Evolutionary conservation across 1,140 invertebrate genomes (phyloP).

Genomic region (Platyura marginata): DNA sequence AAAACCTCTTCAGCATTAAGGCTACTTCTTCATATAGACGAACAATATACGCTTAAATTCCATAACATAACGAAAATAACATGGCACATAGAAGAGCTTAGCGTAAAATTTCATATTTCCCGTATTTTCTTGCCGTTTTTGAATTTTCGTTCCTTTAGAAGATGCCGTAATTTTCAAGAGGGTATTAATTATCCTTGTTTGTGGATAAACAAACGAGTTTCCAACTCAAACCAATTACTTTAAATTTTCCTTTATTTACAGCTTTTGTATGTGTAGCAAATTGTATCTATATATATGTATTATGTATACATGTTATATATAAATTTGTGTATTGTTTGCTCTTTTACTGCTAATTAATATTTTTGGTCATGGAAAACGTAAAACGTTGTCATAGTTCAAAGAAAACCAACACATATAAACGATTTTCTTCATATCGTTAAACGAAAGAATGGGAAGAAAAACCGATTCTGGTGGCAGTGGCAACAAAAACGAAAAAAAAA

Average conservation of each 20-base stretch:
- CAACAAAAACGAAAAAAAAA: no score
- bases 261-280: background rate
- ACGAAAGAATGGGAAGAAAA: no score
- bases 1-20: no score
- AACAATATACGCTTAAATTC: no score
- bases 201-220: background rate
- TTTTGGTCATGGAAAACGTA: no score
- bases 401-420: no score
- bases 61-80: no score
- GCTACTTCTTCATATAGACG: no score
- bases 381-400: conserved; percentile 10
- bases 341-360: background rate
- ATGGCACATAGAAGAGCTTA: no score
- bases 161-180: background rate
- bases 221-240: background rate
- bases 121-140: background rate
- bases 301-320: no score
- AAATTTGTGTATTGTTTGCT: background rate
- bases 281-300: background rate
- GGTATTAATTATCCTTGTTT: background rate
- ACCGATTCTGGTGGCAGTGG: no score
- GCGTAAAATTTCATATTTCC: background rate
- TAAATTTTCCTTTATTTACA: background rate
- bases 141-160: background rate
- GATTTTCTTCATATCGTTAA: no score